Evolutionary conservation across 2,113 vertebrate genomes (phyloP).

Genomic region (Cardinalis cardinalis): DNA sequence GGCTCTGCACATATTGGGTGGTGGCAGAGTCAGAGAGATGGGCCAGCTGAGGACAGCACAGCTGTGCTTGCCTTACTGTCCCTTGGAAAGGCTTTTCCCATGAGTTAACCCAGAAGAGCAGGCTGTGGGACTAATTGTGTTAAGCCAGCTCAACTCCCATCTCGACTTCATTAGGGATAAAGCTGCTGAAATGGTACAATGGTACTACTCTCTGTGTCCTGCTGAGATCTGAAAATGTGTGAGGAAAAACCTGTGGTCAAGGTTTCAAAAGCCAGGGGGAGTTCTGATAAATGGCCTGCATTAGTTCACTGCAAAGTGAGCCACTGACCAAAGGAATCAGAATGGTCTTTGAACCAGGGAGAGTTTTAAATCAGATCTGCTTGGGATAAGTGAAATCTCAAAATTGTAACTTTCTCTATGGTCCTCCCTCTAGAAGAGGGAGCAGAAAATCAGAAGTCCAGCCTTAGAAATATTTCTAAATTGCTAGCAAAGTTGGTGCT

Average conservation of each 20-base stretch:
- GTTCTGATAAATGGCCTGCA: not conserved
- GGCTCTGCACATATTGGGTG: accelerated
- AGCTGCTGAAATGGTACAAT: not conserved
- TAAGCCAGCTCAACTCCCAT: not conserved
- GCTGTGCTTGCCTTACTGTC: not conserved
- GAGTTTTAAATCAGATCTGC: not conserved
- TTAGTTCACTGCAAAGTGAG: not conserved
- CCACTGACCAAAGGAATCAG: not conserved
- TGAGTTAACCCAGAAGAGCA: not conserved
- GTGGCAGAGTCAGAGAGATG: not conserved
- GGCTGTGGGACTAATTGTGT: not conserved
- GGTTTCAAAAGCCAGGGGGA: not conserved
- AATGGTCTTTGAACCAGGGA: not conserved
- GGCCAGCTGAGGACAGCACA: not conserved
- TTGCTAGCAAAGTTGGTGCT: not conserved
- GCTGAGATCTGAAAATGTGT: not conserved
- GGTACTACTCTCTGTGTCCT: not conserved
- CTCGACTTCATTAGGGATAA: not conserved
- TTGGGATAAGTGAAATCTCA: not conserved
- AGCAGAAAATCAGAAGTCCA: not conserved
- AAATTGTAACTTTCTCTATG: not conserved
- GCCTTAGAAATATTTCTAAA: not conserved
- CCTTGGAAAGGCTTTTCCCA: not conserved
- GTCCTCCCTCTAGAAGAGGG: not conserved
- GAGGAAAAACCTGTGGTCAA: not conserved